phyloP scores from a whole-genome alignment of 2,888 invertebrate genomes.

The Drosophila maculinotata region DNA sequence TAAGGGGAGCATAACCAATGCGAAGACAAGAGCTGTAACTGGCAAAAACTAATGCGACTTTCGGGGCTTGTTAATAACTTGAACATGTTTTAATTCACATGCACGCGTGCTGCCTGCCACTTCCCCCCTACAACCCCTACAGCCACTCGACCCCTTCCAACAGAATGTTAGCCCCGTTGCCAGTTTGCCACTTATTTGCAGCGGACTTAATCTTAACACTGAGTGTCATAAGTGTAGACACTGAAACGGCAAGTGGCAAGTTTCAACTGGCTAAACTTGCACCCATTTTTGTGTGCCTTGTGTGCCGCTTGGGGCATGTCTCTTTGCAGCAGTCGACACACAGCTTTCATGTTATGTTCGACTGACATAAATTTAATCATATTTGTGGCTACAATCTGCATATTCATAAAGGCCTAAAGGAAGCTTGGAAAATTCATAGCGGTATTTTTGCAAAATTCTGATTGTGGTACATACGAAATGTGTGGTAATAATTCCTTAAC shows the following conservation, averaged over 20 bases:
- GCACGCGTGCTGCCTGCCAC: slow-evolving; percentile 26
- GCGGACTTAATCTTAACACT: slow-evolving; percentile 45
- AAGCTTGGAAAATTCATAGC: slow-evolving; percentile 1
- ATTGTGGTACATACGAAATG: slow-evolving; percentile 1
- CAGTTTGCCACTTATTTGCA: slow-evolving; percentile 15
- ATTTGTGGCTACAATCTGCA: slow-evolving; percentile 48
- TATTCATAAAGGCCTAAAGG: slow-evolving; percentile 7
- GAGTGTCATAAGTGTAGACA: slow-evolving; percentile 42
- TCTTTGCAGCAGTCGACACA: slow-evolving; percentile 53
- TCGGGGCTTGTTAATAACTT: slow-evolving; percentile 73
- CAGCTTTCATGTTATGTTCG: slow-evolving; percentile 57
- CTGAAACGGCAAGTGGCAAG: slow-evolving; percentile 22
- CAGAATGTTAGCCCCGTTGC: slow-evolving; percentile 20
- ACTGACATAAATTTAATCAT: slow-evolving; percentile 70
- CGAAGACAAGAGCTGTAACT: slow-evolving; percentile 44
- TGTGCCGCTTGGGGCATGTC: slow-evolving; percentile 40
- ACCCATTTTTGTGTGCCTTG: slow-evolving; percentile 21
- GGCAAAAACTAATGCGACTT: slow-evolving; percentile 70
- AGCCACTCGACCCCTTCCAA: background rate
- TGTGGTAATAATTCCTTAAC: slow-evolving; percentile 4
- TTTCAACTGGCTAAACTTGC: slow-evolving; percentile 36
- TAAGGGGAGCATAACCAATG: slow-evolving; percentile 27
- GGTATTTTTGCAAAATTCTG: background rate
- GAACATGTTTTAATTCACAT: slow-evolving; percentile 77
- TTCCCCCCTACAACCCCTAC: background rate